Conservation (phyloP, 2,888 invertebrate genomes). For the Dicranocentrus wangi region DNA sequence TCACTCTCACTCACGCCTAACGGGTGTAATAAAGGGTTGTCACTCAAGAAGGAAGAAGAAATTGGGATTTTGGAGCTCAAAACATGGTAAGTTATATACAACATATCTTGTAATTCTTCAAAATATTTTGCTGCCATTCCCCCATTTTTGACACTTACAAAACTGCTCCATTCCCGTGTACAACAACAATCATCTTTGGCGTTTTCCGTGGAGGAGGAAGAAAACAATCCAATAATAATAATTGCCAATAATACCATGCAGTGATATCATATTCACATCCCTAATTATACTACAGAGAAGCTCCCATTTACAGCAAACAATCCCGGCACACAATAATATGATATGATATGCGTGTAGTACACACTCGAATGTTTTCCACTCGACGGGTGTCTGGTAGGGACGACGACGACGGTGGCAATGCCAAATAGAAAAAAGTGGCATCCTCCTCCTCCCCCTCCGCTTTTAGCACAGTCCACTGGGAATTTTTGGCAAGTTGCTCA, state of each 20-base stretch:
- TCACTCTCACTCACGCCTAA: too few relatives aligned
- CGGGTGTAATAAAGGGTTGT: too few relatives aligned
- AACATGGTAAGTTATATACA: not conserved
- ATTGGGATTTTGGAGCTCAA: not conserved
- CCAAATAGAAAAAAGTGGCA: not conserved
- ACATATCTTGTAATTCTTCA: too few relatives aligned
- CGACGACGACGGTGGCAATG: not conserved
- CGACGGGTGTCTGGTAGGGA: not conserved
- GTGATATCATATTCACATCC: too few relatives aligned
- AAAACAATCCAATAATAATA: too few relatives aligned
- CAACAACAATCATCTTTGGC: too few relatives aligned
- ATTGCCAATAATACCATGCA: too few relatives aligned
- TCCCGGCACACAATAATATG: conserved; percentile 11
- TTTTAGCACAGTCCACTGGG: conserved; percentile 44
- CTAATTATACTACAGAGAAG: not conserved
- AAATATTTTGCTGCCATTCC: too few relatives aligned
- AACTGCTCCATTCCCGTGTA: too few relatives aligned
- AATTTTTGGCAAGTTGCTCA: conserved; percentile 54
- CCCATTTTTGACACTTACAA: too few relatives aligned
- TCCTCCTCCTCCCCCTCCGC: not conserved
- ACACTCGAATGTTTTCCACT: too few relatives aligned
- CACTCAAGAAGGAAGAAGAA: conserved; percentile 17
- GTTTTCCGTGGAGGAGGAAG: too few relatives aligned
- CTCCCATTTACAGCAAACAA: not conserved
- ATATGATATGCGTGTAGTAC: not conserved